Base-by-base conservation (phyloP, 2,888 invertebrate genomes). In the Oscheius onirici region DNA sequence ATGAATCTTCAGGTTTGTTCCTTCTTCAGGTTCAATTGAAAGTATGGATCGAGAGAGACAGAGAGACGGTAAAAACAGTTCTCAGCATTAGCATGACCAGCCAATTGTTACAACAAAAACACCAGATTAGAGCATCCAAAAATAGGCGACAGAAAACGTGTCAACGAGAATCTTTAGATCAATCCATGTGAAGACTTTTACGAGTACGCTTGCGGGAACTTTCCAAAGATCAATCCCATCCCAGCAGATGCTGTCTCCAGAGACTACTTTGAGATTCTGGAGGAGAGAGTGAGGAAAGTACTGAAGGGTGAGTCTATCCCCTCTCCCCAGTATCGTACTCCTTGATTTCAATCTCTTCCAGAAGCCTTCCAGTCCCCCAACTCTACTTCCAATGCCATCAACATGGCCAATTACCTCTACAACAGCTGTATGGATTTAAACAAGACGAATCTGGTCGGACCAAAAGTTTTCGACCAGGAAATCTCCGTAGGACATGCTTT, bases 371-470 rank as follows among this genome's bases (percentile, higher is more conserved):
- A 84, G 41, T 73, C 79, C 51, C 74, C n/a, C 3, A 72, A 54
- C 17, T 49, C 67, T 10, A 76, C 84, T 5, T 84, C 86, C 6
- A 70, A 75, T 28, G 78, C 86, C 13, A 84, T 84, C 43, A 77
- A 74, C 49, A 76, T 76, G 22, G 76, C 84, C 43, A 82, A 83
- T 52, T 75, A 75, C 44, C 72, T 85, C 66, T 82, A 83, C 74
- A 44, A 49, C 1, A 76, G 77, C 0, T 86, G 86, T 65, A 82
- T 86, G 80, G 81, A 84, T 57, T 77, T 77, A 15, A 78, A 81
- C 17, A 69, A 70, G n/a, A 71, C 79, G 24, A 71, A 81, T 34
- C 44, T 69, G 22, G 70, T 72, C 41, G 84, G 83, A 61, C 73
- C 82, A 15, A 66, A 68, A 15, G 78, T 77, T 15, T 65, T 86